Base-by-base conservation (phyloP, 30 jellyfish, hydroid and myxozoan genomes). In the Hydractinia symbiolongicarpus region DNA sequence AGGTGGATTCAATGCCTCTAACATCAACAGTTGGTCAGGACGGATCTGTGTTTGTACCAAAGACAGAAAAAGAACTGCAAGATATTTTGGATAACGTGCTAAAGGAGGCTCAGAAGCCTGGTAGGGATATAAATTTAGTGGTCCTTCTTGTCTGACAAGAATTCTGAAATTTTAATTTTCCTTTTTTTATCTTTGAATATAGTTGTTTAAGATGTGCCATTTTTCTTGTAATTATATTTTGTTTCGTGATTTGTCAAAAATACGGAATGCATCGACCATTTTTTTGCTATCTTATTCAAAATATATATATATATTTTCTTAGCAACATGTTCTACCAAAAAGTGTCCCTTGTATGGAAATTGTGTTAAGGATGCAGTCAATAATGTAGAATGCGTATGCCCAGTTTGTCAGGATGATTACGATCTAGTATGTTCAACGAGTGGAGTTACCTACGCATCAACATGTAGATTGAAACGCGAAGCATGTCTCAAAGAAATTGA, bases 391-490 rank as follows among this genome's bases (percentile, higher is more conserved):
- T 91, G 98, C 58, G 44, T 86, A 4, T 91, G 98, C 61, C 96
- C 94, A n/a, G 54, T 76, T 6, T 91, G 98, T 72, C 72, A 74
- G 49, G 55, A 82, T 8, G 70, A 53, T 17, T 86, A 82, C 77
- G 17, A 55, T 72, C 86, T 84, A 51, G 89, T 86, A 15, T 91
- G 98, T 58, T 90, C 91, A 0, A 76, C 85, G 11, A 92, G 82
- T 73, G 93, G 86, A 44, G 57, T 80, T 56, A 84, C 96, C 50
- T 91, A 91, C 62, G 98, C 98, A 50, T 86, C 95, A 66, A 84
- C 78, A 30, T 91, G 98, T 70, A 83, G 83, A 51, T 9, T 86
- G 89, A 77, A 73, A 82, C 79, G 67, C 72, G 77, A 82, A 9
- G 76, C 93, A 15, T 91, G 98, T 73, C 56, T 52, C 51, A 51